These are phyloP conservation scores for Lochmaea crataegi DNA, from an alignment of 2,888 invertebrate genomes.

Conservation along the genomic window DNA sequence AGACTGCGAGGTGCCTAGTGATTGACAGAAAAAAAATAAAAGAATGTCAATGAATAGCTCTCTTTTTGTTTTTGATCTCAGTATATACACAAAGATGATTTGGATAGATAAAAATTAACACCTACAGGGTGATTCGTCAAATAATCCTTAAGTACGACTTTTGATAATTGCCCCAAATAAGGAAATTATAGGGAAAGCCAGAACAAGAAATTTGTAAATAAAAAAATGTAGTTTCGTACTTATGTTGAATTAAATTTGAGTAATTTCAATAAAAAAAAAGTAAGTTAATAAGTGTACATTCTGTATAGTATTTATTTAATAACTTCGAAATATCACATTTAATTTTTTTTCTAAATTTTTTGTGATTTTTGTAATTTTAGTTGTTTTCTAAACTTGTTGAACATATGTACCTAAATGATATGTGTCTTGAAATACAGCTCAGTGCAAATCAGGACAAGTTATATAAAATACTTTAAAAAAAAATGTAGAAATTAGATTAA, in stretches of 20 bases:
- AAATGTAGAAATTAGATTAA: slow-evolving; percentile 37
- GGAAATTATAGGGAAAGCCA: slow-evolving; percentile 8
- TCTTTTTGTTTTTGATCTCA: slow-evolving; percentile 60
- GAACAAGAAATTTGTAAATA: slow-evolving; percentile 48
- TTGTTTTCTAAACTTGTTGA: slow-evolving; percentile 56
- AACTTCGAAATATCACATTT: slow-evolving; percentile 57
- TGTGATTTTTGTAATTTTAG: slow-evolving; percentile 60
- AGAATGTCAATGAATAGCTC: slow-evolving; percentile 56
- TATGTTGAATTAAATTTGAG: slow-evolving; percentile 47
- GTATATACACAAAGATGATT: slow-evolving; percentile 56
- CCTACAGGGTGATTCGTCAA: background rate
- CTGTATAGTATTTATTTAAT: slow-evolving; percentile 64
- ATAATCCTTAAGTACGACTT: slow-evolving; percentile 7
- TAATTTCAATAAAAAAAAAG: slow-evolving; percentile 51
- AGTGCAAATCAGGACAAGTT: slow-evolving; percentile 59
- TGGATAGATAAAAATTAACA: slow-evolving; percentile 3
- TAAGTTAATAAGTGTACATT: slow-evolving; percentile 62
- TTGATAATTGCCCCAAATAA: slow-evolving; percentile 7
- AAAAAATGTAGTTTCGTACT: slow-evolving; percentile 50
- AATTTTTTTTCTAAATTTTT: slow-evolving; percentile 54
- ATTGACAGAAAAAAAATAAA: slow-evolving; percentile 52
- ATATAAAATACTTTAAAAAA: slow-evolving; percentile 43
- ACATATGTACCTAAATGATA: slow-evolving; percentile 61
- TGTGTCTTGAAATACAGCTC: slow-evolving; percentile 60
- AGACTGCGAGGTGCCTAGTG: slow-evolving; percentile 64